Base-by-base conservation (phyloP, 2,797 vertebrate genomes). In the Sebastes oblongus region DNA sequence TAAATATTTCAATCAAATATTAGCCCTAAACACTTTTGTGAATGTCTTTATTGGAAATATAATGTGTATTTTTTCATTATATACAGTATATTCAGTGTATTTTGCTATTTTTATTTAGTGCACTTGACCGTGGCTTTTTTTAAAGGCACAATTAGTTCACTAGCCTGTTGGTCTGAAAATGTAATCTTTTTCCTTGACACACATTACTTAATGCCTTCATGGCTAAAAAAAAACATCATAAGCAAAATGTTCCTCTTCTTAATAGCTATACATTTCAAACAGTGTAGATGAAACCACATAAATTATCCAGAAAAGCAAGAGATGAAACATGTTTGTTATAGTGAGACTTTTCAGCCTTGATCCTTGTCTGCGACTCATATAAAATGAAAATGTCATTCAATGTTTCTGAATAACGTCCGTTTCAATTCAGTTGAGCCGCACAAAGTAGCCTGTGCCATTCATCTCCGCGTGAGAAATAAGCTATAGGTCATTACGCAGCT, bases 401-500 rank as follows among this genome's bases (percentile, higher is more conserved):
- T 72, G 10, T 75, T 56, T 78, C 42, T 73, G 46, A 64, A 68
- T 64, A 46, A 71, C 8, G 4, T 81, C 69, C 32, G 10, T 78
- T 83, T 83, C 39, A 69, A 6, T 84, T 77, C 68, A 71, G 18
- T 69, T 79, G 14, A 85, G 42, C 30, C 70, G 18, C 58, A 73
- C 65, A 75, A 72, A 84, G 79, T 61, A 64, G 32, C 36, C 34
- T 39, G 24, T 77, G 60, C 75, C 54, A 60, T 72, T 71, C 50
- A 77, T 67, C 75, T 66, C 32, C 54, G 59, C 50, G 59, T 83
- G 75, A 88, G 76, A 86, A 90, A 86, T 62, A 80, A 84, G 79
- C 67, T 78, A 81, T 77, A 84, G 78, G 85, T 90, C 84, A 89
- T 81, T 70, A 85, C 18, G 14, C 86, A 88, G 82, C 79, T 81